These are phyloP conservation scores for Lepidothrix coronata DNA, from an alignment of 2,113 vertebrate species.

Conservation along the genomic window DNA sequence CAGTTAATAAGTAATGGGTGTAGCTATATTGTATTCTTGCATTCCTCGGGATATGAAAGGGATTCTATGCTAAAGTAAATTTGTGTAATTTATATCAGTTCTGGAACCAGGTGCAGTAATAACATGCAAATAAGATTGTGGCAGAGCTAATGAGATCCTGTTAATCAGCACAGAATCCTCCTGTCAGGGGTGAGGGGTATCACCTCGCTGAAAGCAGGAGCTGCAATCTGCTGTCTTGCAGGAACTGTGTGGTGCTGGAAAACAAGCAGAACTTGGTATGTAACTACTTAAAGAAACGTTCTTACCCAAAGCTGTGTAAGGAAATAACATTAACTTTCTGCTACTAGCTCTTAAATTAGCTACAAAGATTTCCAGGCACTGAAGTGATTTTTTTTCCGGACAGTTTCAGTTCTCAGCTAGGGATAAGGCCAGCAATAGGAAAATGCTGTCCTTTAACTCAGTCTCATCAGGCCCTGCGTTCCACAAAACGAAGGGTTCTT, in stretches of 20 bases:
- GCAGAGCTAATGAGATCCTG: neutral
- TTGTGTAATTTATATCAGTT: accelerated
- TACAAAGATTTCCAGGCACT: neutral
- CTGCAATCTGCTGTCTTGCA: accelerated
- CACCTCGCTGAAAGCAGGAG: accelerated
- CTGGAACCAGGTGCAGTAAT: neutral
- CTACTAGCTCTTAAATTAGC: neutral
- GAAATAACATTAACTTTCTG: neutral
- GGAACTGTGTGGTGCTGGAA: accelerated
- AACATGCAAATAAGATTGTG: neutral
- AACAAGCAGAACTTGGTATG: accelerated
- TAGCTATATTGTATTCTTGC: no score
- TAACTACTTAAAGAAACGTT: neutral
- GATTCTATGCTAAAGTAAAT: neutral
- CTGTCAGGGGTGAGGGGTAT: neutral
- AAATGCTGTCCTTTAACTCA: neutral
- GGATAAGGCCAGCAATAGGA: neutral
- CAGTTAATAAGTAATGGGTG: neutral
- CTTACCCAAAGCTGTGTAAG: neutral
- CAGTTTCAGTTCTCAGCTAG: neutral
- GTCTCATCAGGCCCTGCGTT: neutral
- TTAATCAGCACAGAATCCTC: neutral
- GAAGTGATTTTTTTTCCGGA: neutral
- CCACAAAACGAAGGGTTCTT: neutral
- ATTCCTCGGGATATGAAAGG: neutral